Conservation (phyloP, 2,797 vertebrate genomes). For the Molothrus ater region DNA sequence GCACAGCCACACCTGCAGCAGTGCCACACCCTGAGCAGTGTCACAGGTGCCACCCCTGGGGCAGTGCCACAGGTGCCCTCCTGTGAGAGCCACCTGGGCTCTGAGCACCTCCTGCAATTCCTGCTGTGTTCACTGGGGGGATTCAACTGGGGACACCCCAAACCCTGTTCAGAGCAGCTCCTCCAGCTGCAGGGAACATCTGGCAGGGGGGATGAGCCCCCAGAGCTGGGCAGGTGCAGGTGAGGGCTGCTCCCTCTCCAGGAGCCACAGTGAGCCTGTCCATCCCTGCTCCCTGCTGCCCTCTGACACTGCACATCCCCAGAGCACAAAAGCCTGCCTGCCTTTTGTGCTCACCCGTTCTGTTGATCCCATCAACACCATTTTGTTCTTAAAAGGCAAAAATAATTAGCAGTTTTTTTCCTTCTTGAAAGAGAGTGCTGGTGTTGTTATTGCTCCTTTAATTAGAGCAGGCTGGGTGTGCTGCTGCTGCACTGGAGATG, state of each 20-base stretch:
- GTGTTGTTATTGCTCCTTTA: not conserved
- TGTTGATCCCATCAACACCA: conserved; percentile 68
- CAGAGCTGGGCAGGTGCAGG: not conserved
- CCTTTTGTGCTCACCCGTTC: conserved; percentile 80
- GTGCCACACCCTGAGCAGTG: not conserved
- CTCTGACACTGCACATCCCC: conserved; percentile 27
- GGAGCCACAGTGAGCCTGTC: conserved; percentile 49
- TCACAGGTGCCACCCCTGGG: not conserved
- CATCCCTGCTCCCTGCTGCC: conserved; percentile 6
- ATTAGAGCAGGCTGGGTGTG: not conserved
- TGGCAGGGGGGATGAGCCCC: not conserved
- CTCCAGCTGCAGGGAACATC: not conserved
- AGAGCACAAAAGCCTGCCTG: conserved; percentile 73
- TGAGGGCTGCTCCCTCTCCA: not conserved
- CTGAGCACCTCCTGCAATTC: fast-evolving
- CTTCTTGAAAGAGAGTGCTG: not conserved
- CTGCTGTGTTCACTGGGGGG: not conserved
- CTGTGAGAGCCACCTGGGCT: not conserved
- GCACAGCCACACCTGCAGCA: no score
- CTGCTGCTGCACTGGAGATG: not conserved
- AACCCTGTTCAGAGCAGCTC: not conserved
- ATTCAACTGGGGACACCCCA: not conserved
- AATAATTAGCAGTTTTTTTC: conserved; percentile 84
- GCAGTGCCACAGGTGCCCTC: not conserved
- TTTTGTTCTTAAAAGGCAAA: conserved; percentile 77